Evolutionary conservation across 2,888 invertebrate species (phyloP), one percentile per base, ranked within the genome.

Genomic region (Sclerodermus sp.): DNA sequence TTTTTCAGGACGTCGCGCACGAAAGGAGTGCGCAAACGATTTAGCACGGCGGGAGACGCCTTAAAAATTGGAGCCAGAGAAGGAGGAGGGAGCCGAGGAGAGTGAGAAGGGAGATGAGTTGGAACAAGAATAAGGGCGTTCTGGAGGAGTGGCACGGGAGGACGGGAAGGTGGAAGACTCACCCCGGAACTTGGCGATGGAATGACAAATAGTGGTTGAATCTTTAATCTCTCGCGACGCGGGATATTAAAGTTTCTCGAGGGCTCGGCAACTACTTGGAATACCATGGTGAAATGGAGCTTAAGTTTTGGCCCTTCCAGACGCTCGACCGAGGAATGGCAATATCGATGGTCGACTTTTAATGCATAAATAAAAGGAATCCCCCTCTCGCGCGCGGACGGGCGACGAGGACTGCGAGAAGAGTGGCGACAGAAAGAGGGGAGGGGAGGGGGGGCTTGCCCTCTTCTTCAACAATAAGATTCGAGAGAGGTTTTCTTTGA

Each of bases 151-250:
- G 9, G 17, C 32, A 31, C 44, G 46, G 43, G 13, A n/a, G 47
- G 37, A 45, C 18, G 13, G 42, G 34, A 38, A 49, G 47, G 45
- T 30, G 43, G 18, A 5, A 30, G 47, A 31, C 30, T 32, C 48
- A 41, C 46, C 41, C 30, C 23, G 54, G 45, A 59, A 56, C 52
- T 62, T 54, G 66, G 60, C 69, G 66, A 67, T 62, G 67, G 71
- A 69, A 72, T 71, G 69, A 73, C 68, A 71, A 72, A 70, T 66
- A 68, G 68, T 57, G 64, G 66, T 66, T 69, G 70, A 71, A 71
- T 73, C 69, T 70, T 71, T 70, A 70, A 73, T 72, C 72, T 73
- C 57, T 65, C 55, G 53, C 63, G 64, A 64, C 63, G 61, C 59
- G 64, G 64, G 68, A 70, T 70, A 72, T 71, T 71, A 71, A 70